Conservation (phyloP, 2,888 invertebrate genomes). For the Mimumesa dahlbomi region DNA sequence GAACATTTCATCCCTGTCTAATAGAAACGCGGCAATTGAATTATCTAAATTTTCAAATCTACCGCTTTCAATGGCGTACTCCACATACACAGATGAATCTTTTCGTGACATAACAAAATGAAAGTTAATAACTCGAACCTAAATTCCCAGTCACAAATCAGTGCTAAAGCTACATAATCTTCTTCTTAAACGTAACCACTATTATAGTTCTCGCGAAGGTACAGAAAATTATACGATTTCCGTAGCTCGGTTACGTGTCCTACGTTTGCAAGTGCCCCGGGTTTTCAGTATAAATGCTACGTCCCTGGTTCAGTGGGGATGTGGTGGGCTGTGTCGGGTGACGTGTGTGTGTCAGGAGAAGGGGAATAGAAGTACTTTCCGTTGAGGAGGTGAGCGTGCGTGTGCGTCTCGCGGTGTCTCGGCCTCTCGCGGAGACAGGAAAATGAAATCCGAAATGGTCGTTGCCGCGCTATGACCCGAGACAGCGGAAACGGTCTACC, state of each 20-base stretch:
- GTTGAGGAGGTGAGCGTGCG: constrained; percentile 68
- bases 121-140: background rate
- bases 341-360: constrained; percentile 10
- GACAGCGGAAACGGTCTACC: constrained; percentile 70
- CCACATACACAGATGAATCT: constrained; percentile 18
- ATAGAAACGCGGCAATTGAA: too few relatives aligned
- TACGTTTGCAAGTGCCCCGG: too few relatives aligned
- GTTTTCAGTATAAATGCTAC: constrained; percentile 37
- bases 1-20: too few relatives aligned
- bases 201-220: too few relatives aligned
- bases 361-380: constrained; percentile 70
- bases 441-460: constrained; percentile 75
- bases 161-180: too few relatives aligned
- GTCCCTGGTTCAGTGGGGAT: constrained; percentile 44
- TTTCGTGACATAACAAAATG: constrained; percentile 5
- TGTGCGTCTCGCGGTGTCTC: constrained; percentile 69
- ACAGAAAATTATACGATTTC: too few relatives aligned
- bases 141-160: background rate
- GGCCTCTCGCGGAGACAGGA: constrained; percentile 68
- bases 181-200: too few relatives aligned
- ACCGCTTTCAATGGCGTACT: constrained; percentile 44
- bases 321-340: constrained; percentile 43
- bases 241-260: too few relatives aligned
- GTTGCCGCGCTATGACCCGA: constrained; percentile 71
- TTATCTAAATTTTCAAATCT: constrained; percentile 46